Base-by-base conservation (phyloP, 1,140 invertebrate species). In the Rhyzopertha dominica region DNA sequence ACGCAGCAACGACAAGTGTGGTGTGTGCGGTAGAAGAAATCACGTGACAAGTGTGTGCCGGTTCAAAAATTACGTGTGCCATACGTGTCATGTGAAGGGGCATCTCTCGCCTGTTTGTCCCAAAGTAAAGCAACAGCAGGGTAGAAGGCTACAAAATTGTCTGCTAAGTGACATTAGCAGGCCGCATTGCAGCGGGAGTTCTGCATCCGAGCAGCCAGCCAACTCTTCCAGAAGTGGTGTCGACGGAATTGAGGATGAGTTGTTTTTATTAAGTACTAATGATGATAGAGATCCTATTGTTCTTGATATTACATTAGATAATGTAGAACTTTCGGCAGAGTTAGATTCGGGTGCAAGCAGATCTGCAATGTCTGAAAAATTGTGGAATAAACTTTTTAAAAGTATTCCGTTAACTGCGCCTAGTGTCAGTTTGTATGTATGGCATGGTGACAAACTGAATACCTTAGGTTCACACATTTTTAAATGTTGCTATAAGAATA, bases 161-260 rank as follows among this genome's bases (percentile, higher is more conserved):
- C 17, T 36, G n/a, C 34, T 20, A 17, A 36, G 23, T 36, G 26
- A 28, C 24, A 40, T 40, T 40, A n/a, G n/a, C n/a, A n/a, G n/a
- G n/a, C n/a, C n/a, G n/a, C n/a, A n/a, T n/a, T n/a, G n/a, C n/a
- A n/a, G n/a, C n/a, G n/a, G n/a, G n/a, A n/a, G n/a, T n/a, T n/a
- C n/a, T n/a, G n/a, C n/a, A n/a, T n/a, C n/a, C n/a, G n/a, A n/a
- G n/a, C n/a, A n/a, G n/a, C n/a, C n/a, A n/a, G n/a, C n/a, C n/a
- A n/a, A n/a, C n/a, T n/a, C n/a, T n/a, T n/a, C n/a, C n/a, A n/a
- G n/a, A n/a, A n/a, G n/a, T n/a, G n/a, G n/a, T n/a, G n/a, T n/a
- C n/a, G n/a, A n/a, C n/a, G 38, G 29, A 28, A 40, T n/a, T 14
- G 23, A 40, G 10, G 38, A 28, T 10, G 14, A 28, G 19, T 28